Evolutionary conservation across 1,140 invertebrate species (phyloP).

Genomic region (Drosophila carrolli): DNA sequence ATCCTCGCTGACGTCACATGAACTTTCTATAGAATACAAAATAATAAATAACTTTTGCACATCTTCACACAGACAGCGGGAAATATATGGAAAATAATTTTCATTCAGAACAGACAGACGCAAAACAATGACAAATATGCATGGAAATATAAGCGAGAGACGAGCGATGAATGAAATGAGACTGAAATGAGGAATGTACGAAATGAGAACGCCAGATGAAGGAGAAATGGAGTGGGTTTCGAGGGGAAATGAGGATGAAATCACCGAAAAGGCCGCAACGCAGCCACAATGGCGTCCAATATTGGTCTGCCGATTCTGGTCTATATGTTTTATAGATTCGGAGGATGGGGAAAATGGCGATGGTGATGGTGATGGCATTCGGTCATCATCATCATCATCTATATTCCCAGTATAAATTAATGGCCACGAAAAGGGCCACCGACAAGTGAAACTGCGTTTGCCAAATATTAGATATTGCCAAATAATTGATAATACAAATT

Average conservation of each 20-base stretch:
- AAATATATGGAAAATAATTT: conserved; percentile 20
- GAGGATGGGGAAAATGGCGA: background rate
- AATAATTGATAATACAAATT: no score
- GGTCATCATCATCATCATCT: conserved; percentile 1
- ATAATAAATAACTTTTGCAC: conserved; percentile 44
- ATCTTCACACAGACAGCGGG: conserved; percentile 8
- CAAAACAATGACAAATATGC: conserved; percentile 51
- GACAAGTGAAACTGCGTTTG: no score
- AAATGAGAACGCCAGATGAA: conserved; percentile 27
- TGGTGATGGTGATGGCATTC: conserved; percentile 13
- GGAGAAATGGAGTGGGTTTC: background rate
- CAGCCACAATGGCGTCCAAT: conserved; percentile 50
- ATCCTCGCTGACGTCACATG: conserved; percentile 26
- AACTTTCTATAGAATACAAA: conserved; percentile 40
- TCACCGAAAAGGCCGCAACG: conserved; percentile 45
- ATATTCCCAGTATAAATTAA: conserved; percentile 44
- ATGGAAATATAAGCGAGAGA: conserved; percentile 26
- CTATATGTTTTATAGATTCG: conserved; percentile 8
- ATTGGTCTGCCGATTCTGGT: conserved; percentile 31
- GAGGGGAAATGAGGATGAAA: conserved; percentile 27
- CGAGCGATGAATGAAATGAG: conserved; percentile 48
- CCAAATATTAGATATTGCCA: no score
- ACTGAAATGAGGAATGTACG: conserved; percentile 16
- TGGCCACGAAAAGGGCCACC: background rate
- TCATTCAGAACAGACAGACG: conserved; percentile 46